Base-by-base conservation (phyloP, 2,797 vertebrate genomes). In the Acestrorhynchus altus region DNA sequence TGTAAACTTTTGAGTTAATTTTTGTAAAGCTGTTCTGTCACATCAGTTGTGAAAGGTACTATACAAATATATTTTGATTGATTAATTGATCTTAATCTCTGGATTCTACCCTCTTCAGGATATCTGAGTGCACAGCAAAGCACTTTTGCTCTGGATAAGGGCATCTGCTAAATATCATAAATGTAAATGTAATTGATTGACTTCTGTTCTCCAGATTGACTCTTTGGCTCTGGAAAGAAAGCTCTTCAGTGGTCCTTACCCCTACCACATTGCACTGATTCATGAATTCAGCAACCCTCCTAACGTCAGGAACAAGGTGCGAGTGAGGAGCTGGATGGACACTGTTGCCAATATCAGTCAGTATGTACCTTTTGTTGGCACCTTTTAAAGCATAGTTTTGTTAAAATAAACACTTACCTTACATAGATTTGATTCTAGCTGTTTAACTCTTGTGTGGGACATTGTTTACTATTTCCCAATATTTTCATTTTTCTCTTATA, bases 241-340 rank as follows among this genome's bases (percentile, higher is more conserved):
- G 89, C 93, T 99, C 26, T 99, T 99, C 83, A 96, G 96, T 75
- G 98, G 98, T 0, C 98, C 98, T 1, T 99, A 99, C 76, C 96
- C 97, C 0, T 99, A 99, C 83, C 98, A 99, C 81, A 98, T 99
- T 8, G 96, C 96, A 46, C 93, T 99, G 18, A 97, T 99, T 81
- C 97, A 99, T 15, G 98, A 99, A 76, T 99, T 99, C 91, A 99
- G 98, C 87, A 99, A 97, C 80, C 98, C 98, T 0, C 98, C 98
- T 72, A 99, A 99, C 18, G 96, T 99, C 44, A 93, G 97, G 72
- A 99, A 99, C 89, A 99, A 99, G 85, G 97, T 99, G 81, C 96
- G 98, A 54, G 94, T 99, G 79, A 95, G 98, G 39, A 98, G 97
- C 87, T 99, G 98, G 98, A 99, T 99, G 98, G 98, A 99, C 91